Conservation (phyloP, 1,140 invertebrate genomes). For the Conus betulinus region DNA sequence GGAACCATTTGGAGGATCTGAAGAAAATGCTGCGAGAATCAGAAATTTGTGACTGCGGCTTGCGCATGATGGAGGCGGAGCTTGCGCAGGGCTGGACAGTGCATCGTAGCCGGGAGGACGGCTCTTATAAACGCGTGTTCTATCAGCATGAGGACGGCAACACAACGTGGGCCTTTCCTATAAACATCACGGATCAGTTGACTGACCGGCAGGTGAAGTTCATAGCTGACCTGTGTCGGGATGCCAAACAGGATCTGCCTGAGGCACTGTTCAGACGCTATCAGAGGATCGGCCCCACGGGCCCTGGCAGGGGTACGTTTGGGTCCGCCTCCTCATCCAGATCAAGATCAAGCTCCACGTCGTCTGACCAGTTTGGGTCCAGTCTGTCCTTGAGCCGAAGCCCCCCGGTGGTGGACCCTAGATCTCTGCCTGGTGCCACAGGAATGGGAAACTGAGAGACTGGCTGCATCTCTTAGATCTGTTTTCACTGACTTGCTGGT, state of each 20-base stretch:
- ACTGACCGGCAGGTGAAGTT: neutral
- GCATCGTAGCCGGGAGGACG: slow-evolving; percentile 20
- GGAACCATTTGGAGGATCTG: slow-evolving; percentile 21
- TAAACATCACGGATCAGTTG: neutral
- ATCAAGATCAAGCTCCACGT: neutral
- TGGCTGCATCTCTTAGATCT: too few species aligned
- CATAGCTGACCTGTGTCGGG: neutral
- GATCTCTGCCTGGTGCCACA: neutral
- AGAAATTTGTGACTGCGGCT: slow-evolving; percentile 26
- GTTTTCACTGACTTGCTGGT: too few species aligned
- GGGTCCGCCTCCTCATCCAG: neutral
- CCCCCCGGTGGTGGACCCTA: neutral
- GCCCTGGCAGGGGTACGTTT: neutral
- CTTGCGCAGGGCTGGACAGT: slow-evolving; percentile 23
- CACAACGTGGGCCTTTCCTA: slow-evolving; percentile 20
- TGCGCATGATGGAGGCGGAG: slow-evolving; percentile 30
- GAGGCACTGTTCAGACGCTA: neutral
- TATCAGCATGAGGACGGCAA: slow-evolving; percentile 31
- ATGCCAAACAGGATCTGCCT: neutral
- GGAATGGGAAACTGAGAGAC: neutral
- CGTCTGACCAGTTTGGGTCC: neutral
- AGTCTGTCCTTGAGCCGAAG: neutral
- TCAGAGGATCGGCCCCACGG: neutral
- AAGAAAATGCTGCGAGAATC: slow-evolving; percentile 28
- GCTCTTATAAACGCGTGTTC: slow-evolving; percentile 11